Evolutionary conservation across 2,888 invertebrate species (phyloP), one percentile per base, ranked within the genome.

Genomic region (Eupithecia insigniata): DNA sequence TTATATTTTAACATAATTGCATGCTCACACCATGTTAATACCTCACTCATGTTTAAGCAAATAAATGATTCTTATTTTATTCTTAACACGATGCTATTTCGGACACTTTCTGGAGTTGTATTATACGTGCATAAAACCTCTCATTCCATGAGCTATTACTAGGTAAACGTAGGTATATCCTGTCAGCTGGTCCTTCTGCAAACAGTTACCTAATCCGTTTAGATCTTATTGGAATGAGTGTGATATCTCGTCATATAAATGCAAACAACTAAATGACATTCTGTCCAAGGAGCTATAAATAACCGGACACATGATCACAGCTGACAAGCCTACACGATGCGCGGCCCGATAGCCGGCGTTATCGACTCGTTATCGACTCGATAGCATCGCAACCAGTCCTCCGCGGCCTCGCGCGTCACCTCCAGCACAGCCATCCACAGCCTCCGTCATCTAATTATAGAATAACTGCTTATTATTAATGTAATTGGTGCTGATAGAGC

Each of bases 291-390:
- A 26, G 34, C 26, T 69, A 64, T 69, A 62, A 51, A 69, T 22
- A 69, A 64, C 69, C 39, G 46, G 68, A 69, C 62, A 67, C 67
- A 28, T 39, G 67, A 68, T 61, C 43, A 43, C 28, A 58, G 26
- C 39, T 30, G 61, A 61, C 60, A 67, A 67, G 67, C 28, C 39
- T 51, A 30, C n/a, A 28, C 39, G 67, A 67, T 43, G 39, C 12
- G 39, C 39, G 30, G 60, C 28, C 60, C 51, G 51, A 51, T 22
- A 51, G 51, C 51, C 22, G 18, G 51, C 51, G 67, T 10, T 67
- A 67, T 60, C 67, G 39, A 39, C 39, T 39, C 55, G 55, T 55
- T 55, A 28, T 60, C 60, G 30, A n/a, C 18, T 55, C 65, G 70
- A 70, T 55, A 70, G 39, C 65, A 43, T 67, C 67, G 67, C 60